Base-by-base conservation (phyloP, 2,888 invertebrate species). In the Antheraea yamamai region DNA sequence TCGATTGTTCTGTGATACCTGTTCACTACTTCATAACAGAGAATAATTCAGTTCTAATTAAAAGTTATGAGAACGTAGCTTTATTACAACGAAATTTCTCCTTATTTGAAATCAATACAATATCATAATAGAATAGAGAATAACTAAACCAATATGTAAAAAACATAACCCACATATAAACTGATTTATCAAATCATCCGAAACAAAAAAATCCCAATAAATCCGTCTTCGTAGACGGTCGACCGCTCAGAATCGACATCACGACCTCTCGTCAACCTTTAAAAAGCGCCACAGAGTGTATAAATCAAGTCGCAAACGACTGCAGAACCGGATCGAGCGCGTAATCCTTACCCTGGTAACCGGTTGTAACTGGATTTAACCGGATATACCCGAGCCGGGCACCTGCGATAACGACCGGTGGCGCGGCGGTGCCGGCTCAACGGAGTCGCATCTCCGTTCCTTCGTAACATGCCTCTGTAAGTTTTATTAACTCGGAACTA, bases 291-390 rank as follows among this genome's bases (percentile, higher is more conserved):
- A 80, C 81, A 78, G 75, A 90, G 90, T 91, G 87, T 85, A 91
- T 94, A 94, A 94, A 94, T 94, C 93, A 93, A 89, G 89, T 88
- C 81, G 85, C 86, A 87, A 91, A 90, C 91, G 89, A 91, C 88
- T 90, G 88, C 86, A 84, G 87, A 89, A 91, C 90, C 91, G 92
- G 92, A 92, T 92, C 90, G 89, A 81, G 84, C 86, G 87, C 87
- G 90, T 94, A 93, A 93, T 93, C 92, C 93, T 85, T 82, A 84
- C 82, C 84, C 84, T 88, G 88, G 92, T 91, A 92, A 88, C 91
- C 89, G 89, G 88, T 87, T 89, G 89, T 89, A 90, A 86, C 89
- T 84, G 89, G 90, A 85, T 90, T 88, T 87, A 83, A 78, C 82
- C 83, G 88, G 91, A 87, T 91, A 87, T 82, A 84, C 83, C 86